Evolutionary conservation across 2,888 invertebrate species (phyloP), one percentile per base, ranked within the genome.

Genomic region (Epistrophe eligans): DNA sequence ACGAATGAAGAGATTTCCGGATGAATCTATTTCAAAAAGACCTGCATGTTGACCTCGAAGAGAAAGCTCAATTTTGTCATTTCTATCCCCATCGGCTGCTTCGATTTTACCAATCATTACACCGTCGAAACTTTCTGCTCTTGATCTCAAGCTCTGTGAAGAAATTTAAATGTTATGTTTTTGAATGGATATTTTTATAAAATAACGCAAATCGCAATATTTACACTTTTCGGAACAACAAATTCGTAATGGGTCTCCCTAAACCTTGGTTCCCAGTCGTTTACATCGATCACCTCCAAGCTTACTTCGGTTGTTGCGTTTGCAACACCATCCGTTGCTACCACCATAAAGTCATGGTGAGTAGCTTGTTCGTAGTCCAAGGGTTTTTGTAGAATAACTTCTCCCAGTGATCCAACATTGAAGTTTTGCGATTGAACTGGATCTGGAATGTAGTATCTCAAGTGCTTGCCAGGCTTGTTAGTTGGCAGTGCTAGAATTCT

Each of bases 191-290:
- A 6, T 13, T 5, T 62, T 40, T 15, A 8, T 15, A 55, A 3
- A 9, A 11, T 1, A n/a, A 24, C 0, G 9, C 24, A 24, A 24
- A 24, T 24, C 15, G 24, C 43, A 72, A 6, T 43, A 91, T 91
- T 91, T 88, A 92, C 92, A 88, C 91, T 91, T 70, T 92, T 92
- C 35, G 92, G 92, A 62, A 93, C 91, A 58, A 91, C 84, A 93
- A 98, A 98, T 93, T 97, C 97, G 93, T 98, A 98, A 92, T 97
- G 96, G 7, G 97, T 96, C 92, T 97, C 96, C 1, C 97, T 95
- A 93, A 98, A 98, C 77, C 97, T 94, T 0, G 98, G 98, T 92
- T 98, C 98, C 97, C 98, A 98, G 91, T 98, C 98, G 93, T 98
- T 98, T 10, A 97, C 97, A 92, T 98, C 96, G 89, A 96, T 93